Evolutionary conservation across 2,113 vertebrate species (phyloP).

Genomic region (Heliornis fulica): DNA sequence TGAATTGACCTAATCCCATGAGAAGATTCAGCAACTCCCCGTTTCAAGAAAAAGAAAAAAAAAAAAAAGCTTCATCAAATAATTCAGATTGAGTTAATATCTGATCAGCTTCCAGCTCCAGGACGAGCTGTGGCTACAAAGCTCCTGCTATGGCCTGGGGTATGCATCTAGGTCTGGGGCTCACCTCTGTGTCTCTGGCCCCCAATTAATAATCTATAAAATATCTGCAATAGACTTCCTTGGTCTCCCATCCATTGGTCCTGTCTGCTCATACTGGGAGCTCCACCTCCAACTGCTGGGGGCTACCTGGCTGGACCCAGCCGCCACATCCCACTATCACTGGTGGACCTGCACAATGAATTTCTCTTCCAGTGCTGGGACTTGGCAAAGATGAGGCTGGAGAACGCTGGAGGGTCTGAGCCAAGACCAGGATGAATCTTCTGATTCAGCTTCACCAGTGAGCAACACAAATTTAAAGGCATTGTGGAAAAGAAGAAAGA

Average conservation of each 20-base stretch:
- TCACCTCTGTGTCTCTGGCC: neutral
- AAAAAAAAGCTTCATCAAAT: neutral
- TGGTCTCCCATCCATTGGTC: neutral
- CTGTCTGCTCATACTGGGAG: neutral
- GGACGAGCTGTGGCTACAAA: accelerated
- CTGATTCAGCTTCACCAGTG: neutral
- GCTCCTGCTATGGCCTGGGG: accelerated
- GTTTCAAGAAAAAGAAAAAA: neutral
- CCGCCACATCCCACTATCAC: accelerated
- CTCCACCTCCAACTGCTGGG: accelerated
- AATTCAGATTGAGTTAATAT: neutral
- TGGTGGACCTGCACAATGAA: accelerated
- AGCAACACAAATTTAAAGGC: neutral
- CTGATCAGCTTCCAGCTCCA: neutral
- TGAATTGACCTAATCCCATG: neutral
- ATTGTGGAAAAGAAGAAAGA: neutral
- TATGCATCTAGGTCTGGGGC: accelerated
- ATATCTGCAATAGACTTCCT: neutral
- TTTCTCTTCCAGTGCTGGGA: neutral
- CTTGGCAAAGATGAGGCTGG: neutral
- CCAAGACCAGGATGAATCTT: neutral
- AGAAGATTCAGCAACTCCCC: neutral
- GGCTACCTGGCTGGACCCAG: accelerated
- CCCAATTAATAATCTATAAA: neutral
- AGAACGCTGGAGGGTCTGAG: neutral